Evolutionary conservation across 2,888 invertebrate genomes (phyloP).

Genomic region (Hyposoter didymator): DNA sequence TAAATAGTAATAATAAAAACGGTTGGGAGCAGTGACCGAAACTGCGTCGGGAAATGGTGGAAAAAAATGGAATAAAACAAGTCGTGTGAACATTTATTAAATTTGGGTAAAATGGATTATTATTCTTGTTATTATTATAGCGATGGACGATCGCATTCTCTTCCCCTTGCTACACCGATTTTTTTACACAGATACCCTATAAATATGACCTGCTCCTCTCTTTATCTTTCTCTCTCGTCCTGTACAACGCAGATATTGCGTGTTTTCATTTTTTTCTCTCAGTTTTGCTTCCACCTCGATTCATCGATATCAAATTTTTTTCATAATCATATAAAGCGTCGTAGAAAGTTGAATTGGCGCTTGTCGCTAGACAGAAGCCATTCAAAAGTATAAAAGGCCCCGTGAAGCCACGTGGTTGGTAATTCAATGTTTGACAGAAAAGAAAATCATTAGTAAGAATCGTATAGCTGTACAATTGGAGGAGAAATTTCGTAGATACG

Average conservation of each 20-base stretch:
- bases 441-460: constrained; percentile 24
- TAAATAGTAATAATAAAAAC: constrained; percentile 26
- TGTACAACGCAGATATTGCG: constrained; percentile 58
- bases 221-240: constrained; percentile 34
- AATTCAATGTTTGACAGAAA: constrained; percentile 44
- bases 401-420: constrained; percentile 4
- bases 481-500: constrained; percentile 23
- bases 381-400: constrained; percentile 20
- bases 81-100: constrained; percentile 52
- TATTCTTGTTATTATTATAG: constrained; percentile 47
- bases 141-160: constrained; percentile 41
- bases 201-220: constrained; percentile 68
- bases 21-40: not conserved
- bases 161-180: constrained; percentile 48
- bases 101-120: constrained; percentile 41
- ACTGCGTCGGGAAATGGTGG: not conserved
- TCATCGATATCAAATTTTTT: constrained; percentile 1
- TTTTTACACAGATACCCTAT: constrained; percentile 66
- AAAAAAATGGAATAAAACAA: not conserved
- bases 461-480: constrained; percentile 64
- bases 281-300: not conserved
- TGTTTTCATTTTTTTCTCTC: constrained; percentile 14
- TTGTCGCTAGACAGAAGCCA: constrained; percentile 27
- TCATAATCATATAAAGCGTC: constrained; percentile 22
- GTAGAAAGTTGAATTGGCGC: constrained; percentile 32